phyloP scores from a whole-genome alignment of 2,113 vertebrate species.

The Gavia stellata region DNA sequence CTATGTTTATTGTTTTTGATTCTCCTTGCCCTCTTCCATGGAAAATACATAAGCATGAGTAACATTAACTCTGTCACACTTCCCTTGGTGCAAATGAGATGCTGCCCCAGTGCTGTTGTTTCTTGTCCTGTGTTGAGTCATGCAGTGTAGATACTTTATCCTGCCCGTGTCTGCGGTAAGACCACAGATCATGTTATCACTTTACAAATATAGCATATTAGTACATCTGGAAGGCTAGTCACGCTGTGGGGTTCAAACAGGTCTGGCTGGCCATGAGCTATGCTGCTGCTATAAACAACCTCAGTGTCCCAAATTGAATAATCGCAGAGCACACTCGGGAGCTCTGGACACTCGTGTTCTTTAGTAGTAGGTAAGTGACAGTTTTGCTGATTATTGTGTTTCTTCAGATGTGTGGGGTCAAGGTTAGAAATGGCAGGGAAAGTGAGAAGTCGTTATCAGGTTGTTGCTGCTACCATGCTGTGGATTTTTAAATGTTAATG shows the following conservation, averaged over 20 bases:
- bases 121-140: constrained; percentile 62
- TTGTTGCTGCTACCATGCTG: neutral
- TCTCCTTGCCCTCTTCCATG: neutral
- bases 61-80: neutral
- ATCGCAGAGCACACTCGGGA: neutral
- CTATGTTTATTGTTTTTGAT: neutral
- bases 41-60: neutral
- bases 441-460: neutral
- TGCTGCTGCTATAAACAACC: constrained; percentile 67
- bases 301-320: neutral
- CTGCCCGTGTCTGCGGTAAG: constrained; percentile 44
- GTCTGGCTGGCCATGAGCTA: constrained; percentile 28
- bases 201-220: constrained; percentile 81
- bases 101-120: constrained; percentile 12
- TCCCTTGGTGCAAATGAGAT: neutral
- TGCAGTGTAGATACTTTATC: constrained; percentile 65
- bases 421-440: neutral
- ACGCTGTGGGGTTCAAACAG: constrained; percentile 29
- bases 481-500: neutral
- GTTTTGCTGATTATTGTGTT: constrained; percentile 22
- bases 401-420: neutral
- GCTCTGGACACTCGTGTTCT: neutral
- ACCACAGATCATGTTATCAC: constrained; percentile 74
- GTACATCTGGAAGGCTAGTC: constrained; percentile 65
- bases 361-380: constrained; percentile 58